These are phyloP conservation scores for Agrotis clavis DNA, from an alignment of 2,888 invertebrate genomes.

Conservation along the genomic window DNA sequence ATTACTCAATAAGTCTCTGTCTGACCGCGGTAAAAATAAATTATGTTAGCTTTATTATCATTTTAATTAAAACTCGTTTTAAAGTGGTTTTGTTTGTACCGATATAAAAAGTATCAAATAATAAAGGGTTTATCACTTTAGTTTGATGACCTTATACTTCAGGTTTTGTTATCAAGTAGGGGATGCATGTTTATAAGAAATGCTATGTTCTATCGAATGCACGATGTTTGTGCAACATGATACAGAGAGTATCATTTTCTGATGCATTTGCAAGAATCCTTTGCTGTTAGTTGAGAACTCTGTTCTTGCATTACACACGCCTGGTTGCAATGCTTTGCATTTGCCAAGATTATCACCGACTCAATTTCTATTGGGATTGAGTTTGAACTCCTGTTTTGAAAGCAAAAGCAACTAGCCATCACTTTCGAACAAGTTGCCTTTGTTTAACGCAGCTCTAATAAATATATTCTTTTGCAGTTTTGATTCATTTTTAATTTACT, in stretches of 20 bases:
- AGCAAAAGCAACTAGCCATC: conserved; percentile 59
- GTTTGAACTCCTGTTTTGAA: conserved; percentile 49
- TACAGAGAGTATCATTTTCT: conserved; percentile 64
- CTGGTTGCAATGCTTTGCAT: conserved; percentile 90
- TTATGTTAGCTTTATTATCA: conserved; percentile 30
- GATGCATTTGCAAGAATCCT: conserved; percentile 77
- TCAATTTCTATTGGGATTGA: conserved; percentile 70
- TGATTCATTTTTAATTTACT: conserved; percentile 55
- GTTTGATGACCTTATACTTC: conserved; percentile 49
- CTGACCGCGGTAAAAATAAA: conserved; percentile 16
- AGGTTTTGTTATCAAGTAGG: conserved; percentile 58
- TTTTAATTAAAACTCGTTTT: conserved; percentile 57
- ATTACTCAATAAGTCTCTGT: conserved; percentile 53
- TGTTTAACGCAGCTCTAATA: conserved; percentile 57
- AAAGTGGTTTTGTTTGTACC: conserved; percentile 60
- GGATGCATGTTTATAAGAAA: conserved; percentile 75
- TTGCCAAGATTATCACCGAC: conserved; percentile 80
- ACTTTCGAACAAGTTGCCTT: conserved; percentile 48
- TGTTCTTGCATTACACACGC: conserved; percentile 83
- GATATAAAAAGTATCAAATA: conserved; percentile 59
- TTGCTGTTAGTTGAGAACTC: conserved; percentile 74
- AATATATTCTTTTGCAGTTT: conserved; percentile 59
- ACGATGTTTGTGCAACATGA: conserved; percentile 80
- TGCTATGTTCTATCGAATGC: conserved; percentile 76
- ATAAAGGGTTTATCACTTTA: conserved; percentile 56